A percentile compares a stretch with the other conserved stretches of the same genome.
phyloP scores from a whole-genome alignment of 2,797 vertebrate species.

The Coranthus polyacanthus region DNA sequence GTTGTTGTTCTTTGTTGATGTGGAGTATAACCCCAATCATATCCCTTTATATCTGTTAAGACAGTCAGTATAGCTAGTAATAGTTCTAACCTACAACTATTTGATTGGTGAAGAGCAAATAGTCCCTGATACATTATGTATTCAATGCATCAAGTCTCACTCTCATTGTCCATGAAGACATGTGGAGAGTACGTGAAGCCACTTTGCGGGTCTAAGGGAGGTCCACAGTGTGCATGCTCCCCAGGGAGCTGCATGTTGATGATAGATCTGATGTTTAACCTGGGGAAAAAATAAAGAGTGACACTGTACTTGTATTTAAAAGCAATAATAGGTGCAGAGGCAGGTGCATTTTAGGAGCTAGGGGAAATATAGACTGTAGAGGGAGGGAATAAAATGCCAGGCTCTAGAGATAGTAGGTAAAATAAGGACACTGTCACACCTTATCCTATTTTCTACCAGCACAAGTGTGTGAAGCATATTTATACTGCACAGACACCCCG shows the following conservation, averaged over 20 bases:
- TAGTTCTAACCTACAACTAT: neutral
- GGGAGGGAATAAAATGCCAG: too few relatives aligned
- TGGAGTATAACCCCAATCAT: too few relatives aligned
- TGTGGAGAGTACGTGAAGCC: conserved; percentile 89
- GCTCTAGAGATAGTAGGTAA: too few relatives aligned
- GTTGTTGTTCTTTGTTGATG: too few relatives aligned
- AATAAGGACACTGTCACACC: neutral
- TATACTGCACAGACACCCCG: neutral
- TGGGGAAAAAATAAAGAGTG: conserved; percentile 36
- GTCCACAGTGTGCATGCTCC: conserved; percentile 88
- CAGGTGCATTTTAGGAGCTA: neutral
- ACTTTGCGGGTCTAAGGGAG: conserved; percentile 80
- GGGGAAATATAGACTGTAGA: too few relatives aligned
- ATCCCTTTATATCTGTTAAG: too few relatives aligned
- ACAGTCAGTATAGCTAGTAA: neutral
- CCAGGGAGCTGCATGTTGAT: conserved; percentile 88
- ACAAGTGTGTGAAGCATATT: neutral
- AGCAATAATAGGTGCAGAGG: neutral
- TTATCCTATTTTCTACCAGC: neutral
- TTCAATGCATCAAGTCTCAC: conserved; percentile 70
- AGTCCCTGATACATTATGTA: too few relatives aligned
- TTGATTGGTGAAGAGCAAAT: neutral
- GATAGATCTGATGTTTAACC: conserved; percentile 86
- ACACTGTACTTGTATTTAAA: too few relatives aligned
- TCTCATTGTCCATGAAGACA: conserved; percentile 88